phyloP scores from a whole-genome alignment of 2,113 vertebrate genomes.

The Xiphophorus maculatus region DNA sequence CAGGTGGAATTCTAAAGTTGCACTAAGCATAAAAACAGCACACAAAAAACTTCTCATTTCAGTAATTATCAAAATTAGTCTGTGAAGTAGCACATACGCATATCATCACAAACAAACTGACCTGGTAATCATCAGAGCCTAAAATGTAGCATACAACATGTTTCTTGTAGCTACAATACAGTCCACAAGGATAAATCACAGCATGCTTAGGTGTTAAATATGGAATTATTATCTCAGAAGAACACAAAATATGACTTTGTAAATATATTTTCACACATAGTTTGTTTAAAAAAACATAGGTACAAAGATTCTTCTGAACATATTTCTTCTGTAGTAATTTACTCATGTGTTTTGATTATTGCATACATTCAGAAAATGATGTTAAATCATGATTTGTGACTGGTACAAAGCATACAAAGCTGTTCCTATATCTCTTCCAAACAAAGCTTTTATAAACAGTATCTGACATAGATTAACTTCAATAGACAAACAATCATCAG shows the following conservation, averaged over 20 bases:
- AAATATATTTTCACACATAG: background rate
- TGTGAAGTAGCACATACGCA: background rate
- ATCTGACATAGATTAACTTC: background rate
- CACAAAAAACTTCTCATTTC: too few relatives aligned
- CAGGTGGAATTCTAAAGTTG: background rate
- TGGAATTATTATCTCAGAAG: background rate
- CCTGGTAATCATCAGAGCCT: background rate
- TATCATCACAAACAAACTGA: background rate
- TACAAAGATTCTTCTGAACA: too few relatives aligned
- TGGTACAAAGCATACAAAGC: background rate
- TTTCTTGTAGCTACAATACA: background rate
- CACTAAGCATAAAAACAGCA: background rate
- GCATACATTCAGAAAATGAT: background rate
- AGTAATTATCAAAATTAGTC: background rate
- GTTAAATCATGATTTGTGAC: background rate
- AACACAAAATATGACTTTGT: background rate
- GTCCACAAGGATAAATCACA: background rate
- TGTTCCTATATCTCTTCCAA: background rate
- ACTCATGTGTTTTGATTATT: background rate
- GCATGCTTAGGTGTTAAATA: background rate
- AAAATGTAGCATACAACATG: background rate
- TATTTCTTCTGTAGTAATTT: too few relatives aligned
- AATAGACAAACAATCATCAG: background rate
- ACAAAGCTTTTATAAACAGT: background rate
- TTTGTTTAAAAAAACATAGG: too few relatives aligned